Percentiles rank a stretch among this genome's conserved stretches.
Evolutionary conservation across 1,140 invertebrate genomes (phyloP).

Genomic region (Pogonus chalceus): DNA sequence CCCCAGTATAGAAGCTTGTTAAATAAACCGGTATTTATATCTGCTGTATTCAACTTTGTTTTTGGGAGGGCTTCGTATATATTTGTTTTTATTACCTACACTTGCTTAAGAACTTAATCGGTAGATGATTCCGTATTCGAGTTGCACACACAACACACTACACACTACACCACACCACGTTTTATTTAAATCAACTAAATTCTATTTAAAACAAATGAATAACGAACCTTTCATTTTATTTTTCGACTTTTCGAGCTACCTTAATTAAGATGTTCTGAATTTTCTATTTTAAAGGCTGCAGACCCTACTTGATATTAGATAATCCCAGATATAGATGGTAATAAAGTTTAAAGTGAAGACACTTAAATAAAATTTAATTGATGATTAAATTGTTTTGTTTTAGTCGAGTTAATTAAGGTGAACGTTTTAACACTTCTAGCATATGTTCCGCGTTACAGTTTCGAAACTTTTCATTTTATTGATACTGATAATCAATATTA

Average conservation of each 20-base stretch:
- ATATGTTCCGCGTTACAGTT: too few species aligned
- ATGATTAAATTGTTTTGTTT: too few species aligned
- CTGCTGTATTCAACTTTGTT: neutral
- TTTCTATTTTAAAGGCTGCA: too few species aligned
- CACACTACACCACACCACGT: neutral
- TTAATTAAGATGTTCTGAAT: neutral
- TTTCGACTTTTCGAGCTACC: neutral
- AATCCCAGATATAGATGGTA: too few species aligned
- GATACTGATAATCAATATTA: too few species aligned
- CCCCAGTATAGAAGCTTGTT: slow-evolving; percentile 7
- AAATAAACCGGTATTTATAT: slow-evolving; percentile 5
- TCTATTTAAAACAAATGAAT: neutral
- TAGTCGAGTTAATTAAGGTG: too few species aligned
- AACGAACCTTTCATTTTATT: neutral
- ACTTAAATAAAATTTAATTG: too few species aligned
- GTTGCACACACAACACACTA: neutral
- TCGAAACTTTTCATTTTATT: too few species aligned
- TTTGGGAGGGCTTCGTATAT: neutral
- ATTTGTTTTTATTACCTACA: neutral
- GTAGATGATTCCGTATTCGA: neutral
- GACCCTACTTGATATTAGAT: too few species aligned
- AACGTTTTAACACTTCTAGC: too few species aligned
- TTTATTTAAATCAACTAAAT: neutral
- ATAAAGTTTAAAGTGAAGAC: too few species aligned
- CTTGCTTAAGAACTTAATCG: neutral